Evolutionary conservation across 2,888 invertebrate species (phyloP).

Genomic region (Heliothis peltigera): DNA sequence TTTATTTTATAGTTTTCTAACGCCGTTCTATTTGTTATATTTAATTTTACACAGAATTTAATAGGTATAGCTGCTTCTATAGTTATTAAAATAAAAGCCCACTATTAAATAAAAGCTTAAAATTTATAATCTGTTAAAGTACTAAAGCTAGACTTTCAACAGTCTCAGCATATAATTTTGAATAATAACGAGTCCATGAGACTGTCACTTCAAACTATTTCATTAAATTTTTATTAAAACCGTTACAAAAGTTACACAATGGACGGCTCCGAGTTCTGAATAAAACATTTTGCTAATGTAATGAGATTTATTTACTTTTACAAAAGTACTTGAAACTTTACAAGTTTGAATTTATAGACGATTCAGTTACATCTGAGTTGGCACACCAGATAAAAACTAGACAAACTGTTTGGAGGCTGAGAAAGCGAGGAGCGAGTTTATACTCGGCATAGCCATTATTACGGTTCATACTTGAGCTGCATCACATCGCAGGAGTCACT

Average conservation of each 20-base stretch:
- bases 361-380: slow-evolving; percentile 20
- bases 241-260: slow-evolving; percentile 44
- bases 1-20: neutral
- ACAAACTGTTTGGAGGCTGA: neutral
- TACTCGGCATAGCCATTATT: too few relatives aligned
- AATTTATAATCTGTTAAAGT: slow-evolving; percentile 11
- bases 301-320: slow-evolving; percentile 38
- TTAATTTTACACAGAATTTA: too few relatives aligned
- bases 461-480: too few relatives aligned
- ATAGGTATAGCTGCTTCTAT: neutral
- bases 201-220: slow-evolving; percentile 43
- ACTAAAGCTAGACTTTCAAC: slow-evolving; percentile 17
- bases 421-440: neutral
- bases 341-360: slow-evolving; percentile 35
- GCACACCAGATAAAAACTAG: neutral
- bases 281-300: slow-evolving; percentile 54
- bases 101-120: slow-evolving; percentile 5
- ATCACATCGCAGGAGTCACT: too few relatives aligned
- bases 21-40: too few relatives aligned
- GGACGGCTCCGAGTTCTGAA: slow-evolving; percentile 40
- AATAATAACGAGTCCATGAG: slow-evolving; percentile 32
- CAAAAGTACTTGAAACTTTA: slow-evolving; percentile 14
- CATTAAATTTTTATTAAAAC: slow-evolving; percentile 44
- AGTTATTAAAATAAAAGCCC: neutral
- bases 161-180: slow-evolving; percentile 23